These are phyloP conservation scores for Passerina amoena DNA, from an alignment of 2,113 vertebrate genomes.

Conservation along the genomic window DNA sequence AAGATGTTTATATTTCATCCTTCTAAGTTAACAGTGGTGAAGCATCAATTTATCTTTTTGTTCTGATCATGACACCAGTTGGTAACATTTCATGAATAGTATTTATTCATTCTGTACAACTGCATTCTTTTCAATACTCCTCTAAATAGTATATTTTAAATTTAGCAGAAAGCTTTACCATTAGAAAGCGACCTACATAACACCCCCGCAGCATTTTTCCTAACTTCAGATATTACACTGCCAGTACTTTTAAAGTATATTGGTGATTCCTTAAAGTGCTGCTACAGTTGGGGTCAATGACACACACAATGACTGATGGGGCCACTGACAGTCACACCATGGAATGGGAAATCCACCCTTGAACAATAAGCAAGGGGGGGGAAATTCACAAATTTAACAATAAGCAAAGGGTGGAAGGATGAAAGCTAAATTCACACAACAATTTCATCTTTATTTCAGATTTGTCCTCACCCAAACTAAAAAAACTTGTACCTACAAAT, in stretches of 20 bases:
- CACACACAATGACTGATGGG: not conserved
- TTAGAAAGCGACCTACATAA: not conserved
- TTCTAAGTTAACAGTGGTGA: conserved; percentile 28
- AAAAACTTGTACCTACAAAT: not conserved
- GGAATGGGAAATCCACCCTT: not conserved
- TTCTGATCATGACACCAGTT: not conserved
- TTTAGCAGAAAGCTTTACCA: not conserved
- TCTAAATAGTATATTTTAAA: not conserved
- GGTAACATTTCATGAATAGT: conserved; percentile 20
- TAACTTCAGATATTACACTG: not conserved
- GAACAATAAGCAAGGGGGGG: not conserved
- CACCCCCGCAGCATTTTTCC: not conserved
- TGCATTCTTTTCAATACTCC: not conserved
- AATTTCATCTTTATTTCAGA: not conserved
- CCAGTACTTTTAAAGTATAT: not conserved
- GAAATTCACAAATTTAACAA: not conserved
- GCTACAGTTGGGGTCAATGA: not conserved
- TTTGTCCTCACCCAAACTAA: not conserved
- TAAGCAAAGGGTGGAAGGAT: not conserved
- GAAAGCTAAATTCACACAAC: not conserved
- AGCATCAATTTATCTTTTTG: conserved; percentile 51
- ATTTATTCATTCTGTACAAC: conserved; percentile 40
- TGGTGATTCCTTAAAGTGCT: not conserved
- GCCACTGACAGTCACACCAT: not conserved
- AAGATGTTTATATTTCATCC: conserved; percentile 44